Evolutionary conservation across 2,113 vertebrate species (phyloP).

Genomic region (Collichthys lucidus): DNA sequence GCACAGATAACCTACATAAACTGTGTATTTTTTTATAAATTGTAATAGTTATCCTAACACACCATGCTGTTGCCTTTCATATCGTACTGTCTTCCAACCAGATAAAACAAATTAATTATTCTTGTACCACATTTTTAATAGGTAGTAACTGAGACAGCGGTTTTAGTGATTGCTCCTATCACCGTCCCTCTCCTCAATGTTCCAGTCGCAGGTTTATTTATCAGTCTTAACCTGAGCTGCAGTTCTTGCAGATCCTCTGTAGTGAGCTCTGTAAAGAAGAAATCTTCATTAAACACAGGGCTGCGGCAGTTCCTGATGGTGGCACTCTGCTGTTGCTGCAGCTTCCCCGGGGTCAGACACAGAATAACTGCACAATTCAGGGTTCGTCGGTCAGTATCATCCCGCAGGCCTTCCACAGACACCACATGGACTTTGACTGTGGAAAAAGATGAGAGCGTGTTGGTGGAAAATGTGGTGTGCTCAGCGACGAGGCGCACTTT

Average conservation of each 20-base stretch:
- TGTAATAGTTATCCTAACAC: background rate
- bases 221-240: conserved; percentile 79
- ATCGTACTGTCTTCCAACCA: background rate
- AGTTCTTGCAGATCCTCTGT: conserved; percentile 64
- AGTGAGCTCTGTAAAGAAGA: conserved; percentile 82
- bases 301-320: conserved; percentile 77
- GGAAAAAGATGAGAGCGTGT: conserved; percentile 12
- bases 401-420: conserved; percentile 77
- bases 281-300: conserved; percentile 85
- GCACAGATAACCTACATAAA: background rate
- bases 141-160: conserved; percentile 76
- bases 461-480: conserved; percentile 39
- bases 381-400: conserved; percentile 48
- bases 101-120: background rate
- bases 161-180: conserved; percentile 73
- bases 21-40: background rate
- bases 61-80: too few relatives aligned
- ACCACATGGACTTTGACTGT: conserved; percentile 77
- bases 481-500: conserved; percentile 76
- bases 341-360: conserved; percentile 81
- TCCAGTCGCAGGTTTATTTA: conserved; percentile 73
- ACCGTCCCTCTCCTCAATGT: conserved; percentile 69
- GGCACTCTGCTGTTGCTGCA: conserved; percentile 81
- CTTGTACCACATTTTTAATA: conserved; percentile 20
- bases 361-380: conserved; percentile 78